phyloP scores from a whole-genome alignment of 2,888 invertebrate genomes.

The Drosophila nr. perissopoda region DNA sequence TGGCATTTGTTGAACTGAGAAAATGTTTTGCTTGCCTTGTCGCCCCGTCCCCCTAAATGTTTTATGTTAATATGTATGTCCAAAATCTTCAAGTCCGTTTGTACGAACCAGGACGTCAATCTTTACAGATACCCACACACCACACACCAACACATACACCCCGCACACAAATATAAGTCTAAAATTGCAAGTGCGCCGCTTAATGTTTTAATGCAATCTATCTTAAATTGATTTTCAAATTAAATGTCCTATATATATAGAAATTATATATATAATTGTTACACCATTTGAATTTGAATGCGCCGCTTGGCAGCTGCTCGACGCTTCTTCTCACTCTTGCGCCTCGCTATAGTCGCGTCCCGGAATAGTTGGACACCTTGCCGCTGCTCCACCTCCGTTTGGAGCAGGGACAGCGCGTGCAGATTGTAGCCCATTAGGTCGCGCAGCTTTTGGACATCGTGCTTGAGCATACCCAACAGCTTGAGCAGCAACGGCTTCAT shows the following conservation, averaged over 20 bases:
- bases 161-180: background rate
- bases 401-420: constrained; percentile 91
- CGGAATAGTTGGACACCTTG: constrained; percentile 91
- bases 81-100: constrained; percentile 64
- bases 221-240: constrained; percentile 37
- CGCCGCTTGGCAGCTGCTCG: constrained; percentile 74
- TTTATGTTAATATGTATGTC: constrained; percentile 42
- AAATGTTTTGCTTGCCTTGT: constrained; percentile 49
- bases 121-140: background rate
- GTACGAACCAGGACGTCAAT: constrained; percentile 7
- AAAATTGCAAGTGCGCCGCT: constrained; percentile 39
- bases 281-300: constrained; percentile 77
- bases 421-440: constrained; percentile 94
- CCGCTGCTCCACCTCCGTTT: constrained; percentile 90
- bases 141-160: background rate
- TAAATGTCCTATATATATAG: constrained; percentile 23
- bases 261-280: constrained; percentile 2
- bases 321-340: constrained; percentile 87
- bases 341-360: constrained; percentile 89
- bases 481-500: constrained; percentile 85
- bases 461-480: constrained; percentile 74
- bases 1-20: constrained; percentile 77
- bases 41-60: constrained; percentile 6
- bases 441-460: constrained; percentile 85
- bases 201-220: constrained; percentile 20